Conservation (phyloP, 2,113 vertebrate species). For the Coracopsis vasa region DNA sequence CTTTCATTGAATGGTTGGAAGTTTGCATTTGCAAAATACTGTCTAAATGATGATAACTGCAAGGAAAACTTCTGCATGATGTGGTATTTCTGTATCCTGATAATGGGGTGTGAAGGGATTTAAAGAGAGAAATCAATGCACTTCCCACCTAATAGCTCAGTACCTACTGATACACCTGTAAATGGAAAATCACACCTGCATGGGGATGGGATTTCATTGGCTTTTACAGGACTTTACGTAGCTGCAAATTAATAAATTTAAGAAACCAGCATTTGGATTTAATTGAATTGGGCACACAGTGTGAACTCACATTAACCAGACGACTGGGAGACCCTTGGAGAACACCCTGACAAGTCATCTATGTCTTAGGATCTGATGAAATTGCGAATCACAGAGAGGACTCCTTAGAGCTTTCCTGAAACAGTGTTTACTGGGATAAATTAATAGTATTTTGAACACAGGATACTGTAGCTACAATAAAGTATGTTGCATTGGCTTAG, state of each 20-base stretch:
- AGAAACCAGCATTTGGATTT: background rate
- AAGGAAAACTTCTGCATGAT: background rate
- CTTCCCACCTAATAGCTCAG: background rate
- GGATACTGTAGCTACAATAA: background rate
- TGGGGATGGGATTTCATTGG: background rate
- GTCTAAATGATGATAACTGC: background rate
- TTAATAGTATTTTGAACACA: background rate
- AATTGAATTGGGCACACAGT: background rate
- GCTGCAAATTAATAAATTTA: background rate
- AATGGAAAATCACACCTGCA: accelerated
- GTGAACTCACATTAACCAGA: background rate
- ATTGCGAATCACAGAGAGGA: background rate
- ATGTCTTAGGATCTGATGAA: background rate
- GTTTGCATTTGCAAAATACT: background rate
- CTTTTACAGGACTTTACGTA: background rate
- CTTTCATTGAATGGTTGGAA: background rate
- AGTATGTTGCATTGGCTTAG: background rate
- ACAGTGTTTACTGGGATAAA: background rate
- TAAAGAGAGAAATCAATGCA: background rate
- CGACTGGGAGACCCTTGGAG: background rate
- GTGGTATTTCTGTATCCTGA: background rate
- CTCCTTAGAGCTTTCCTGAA: background rate
- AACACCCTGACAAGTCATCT: background rate
- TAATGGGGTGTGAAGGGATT: background rate
- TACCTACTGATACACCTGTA: background rate